Conservation (phyloP, 2,797 vertebrate genomes). For the Scomberomorus guttatus region DNA sequence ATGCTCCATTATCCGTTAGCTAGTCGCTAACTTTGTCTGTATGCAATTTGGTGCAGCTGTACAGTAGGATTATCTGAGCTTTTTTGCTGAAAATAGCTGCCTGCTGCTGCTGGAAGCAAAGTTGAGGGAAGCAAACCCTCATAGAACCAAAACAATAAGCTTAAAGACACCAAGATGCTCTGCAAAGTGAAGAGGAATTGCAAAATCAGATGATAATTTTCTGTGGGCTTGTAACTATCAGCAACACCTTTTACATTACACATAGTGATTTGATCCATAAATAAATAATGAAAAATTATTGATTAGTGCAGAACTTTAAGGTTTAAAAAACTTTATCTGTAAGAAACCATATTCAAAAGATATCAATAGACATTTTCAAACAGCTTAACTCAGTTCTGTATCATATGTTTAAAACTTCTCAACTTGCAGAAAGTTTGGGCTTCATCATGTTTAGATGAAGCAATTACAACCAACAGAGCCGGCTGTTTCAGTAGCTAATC, state of each 20-base stretch:
- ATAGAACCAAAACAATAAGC: background rate
- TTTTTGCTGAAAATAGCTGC: no score
- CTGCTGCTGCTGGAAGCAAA: no score
- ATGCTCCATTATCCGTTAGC: no score
- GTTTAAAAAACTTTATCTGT: background rate
- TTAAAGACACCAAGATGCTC: background rate
- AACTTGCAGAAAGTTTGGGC: slow-evolving; percentile 7
- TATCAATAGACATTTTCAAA: background rate
- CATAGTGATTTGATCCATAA: background rate
- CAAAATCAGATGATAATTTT: background rate
- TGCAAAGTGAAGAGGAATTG: background rate
- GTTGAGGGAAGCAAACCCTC: background rate
- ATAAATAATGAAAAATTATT: background rate
- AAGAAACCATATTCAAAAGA: background rate
- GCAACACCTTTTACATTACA: background rate
- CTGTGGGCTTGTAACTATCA: background rate
- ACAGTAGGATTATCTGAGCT: no score
- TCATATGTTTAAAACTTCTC: slow-evolving; percentile 1
- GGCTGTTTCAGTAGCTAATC: slow-evolving; percentile 45
- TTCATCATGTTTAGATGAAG: background rate
- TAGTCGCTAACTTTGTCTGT: no score
- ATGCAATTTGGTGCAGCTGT: no score
- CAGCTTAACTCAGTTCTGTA: background rate
- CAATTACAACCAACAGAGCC: slow-evolving; percentile 38
- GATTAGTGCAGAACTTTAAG: background rate